Percentiles rank a stretch among this genome's conserved stretches.
These are phyloP conservation scores for Haplochromis burtoni DNA, from an alignment of 2,113 vertebrate genomes.

Conservation along the genomic window DNA sequence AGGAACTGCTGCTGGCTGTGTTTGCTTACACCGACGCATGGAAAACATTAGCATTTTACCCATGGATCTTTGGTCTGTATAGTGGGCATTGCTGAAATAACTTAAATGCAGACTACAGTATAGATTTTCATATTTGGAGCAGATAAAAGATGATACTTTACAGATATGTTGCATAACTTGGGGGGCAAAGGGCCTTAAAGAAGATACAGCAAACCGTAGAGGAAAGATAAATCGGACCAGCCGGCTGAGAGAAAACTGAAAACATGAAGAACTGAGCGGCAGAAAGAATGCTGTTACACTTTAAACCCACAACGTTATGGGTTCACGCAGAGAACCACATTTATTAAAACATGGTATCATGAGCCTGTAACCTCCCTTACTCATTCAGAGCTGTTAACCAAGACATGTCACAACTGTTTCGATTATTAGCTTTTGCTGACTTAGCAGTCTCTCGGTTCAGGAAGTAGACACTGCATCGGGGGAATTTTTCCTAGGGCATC, in stretches of 20 bases:
- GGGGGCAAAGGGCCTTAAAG: background rate
- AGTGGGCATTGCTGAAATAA: background rate
- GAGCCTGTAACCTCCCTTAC: background rate
- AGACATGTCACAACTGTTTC: background rate
- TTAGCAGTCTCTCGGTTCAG: background rate
- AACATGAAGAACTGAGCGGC: fast-evolving
- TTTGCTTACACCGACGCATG: background rate
- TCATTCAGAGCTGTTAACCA: background rate
- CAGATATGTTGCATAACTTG: background rate
- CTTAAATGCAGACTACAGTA: background rate
- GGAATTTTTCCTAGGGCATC: background rate
- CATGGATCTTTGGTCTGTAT: background rate
- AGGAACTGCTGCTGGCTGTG: slow-evolving; percentile 2
- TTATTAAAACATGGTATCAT: background rate
- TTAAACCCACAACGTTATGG: background rate
- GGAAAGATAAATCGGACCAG: background rate
- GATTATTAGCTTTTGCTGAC: background rate
- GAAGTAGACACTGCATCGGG: background rate
- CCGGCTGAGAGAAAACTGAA: background rate
- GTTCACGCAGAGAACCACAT: background rate
- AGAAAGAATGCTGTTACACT: background rate
- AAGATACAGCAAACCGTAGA: background rate
- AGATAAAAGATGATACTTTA: background rate
- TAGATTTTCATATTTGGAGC: background rate
- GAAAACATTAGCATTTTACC: background rate